phyloP scores from a whole-genome alignment of 2,113 vertebrate genomes.

The Fulmarus glacialis region DNA sequence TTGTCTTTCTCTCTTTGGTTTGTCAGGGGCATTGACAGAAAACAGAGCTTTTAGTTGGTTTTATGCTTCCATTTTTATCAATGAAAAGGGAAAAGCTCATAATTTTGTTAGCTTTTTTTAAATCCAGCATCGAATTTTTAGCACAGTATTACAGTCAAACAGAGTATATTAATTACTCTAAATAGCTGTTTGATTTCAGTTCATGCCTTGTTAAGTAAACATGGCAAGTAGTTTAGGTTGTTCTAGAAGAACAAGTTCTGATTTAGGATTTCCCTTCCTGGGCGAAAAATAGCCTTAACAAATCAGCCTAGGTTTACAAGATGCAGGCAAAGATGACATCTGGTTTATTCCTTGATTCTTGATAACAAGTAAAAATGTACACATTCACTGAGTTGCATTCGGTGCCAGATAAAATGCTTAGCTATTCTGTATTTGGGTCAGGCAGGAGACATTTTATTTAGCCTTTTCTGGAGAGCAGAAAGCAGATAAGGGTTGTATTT shows the following conservation, averaged over 20 bases:
- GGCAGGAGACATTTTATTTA: background rate
- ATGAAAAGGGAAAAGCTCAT: background rate
- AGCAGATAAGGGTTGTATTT: background rate
- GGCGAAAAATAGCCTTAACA: background rate
- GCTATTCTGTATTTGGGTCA: background rate
- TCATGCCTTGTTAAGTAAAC: background rate
- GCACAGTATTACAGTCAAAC: background rate
- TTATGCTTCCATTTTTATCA: background rate
- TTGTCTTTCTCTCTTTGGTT: background rate
- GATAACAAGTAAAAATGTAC: rapidly evolving
- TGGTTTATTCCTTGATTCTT: background rate
- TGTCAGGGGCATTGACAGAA: background rate
- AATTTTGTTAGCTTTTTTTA: background rate
- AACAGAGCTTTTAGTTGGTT: background rate
- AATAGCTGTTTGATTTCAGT: background rate
- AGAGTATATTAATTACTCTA: background rate
- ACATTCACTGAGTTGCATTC: rapidly evolving
- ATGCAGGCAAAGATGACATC: background rate
- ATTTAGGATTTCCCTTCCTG: background rate
- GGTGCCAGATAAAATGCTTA: background rate
- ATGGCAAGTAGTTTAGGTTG: background rate
- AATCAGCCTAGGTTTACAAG: background rate
- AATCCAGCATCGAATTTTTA: background rate
- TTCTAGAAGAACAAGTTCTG: background rate
- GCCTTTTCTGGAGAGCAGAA: background rate